These are phyloP conservation scores for Drosophila helvetica DNA, from an alignment of 2,888 invertebrate species.

Conservation along the genomic window DNA sequence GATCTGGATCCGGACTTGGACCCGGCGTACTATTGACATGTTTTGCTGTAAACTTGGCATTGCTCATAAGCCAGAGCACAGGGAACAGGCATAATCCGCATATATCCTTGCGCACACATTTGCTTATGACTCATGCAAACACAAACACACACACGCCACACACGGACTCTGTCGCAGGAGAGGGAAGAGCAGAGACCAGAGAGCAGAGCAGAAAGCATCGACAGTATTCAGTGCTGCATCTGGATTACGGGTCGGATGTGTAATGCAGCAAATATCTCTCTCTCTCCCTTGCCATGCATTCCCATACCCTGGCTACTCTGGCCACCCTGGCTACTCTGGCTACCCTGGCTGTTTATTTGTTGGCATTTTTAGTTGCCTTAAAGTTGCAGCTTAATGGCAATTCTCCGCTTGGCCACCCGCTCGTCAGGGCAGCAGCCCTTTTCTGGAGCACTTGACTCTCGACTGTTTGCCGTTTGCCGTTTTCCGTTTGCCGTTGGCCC, in stretches of 20 bases:
- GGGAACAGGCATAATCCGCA: constrained; percentile 73
- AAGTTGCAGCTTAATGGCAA: constrained; percentile 77
- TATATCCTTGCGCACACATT: constrained; percentile 72
- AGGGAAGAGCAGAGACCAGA: neutral
- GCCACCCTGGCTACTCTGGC: constrained; percentile 16
- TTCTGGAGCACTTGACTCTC: constrained; percentile 50
- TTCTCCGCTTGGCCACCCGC: constrained; percentile 59
- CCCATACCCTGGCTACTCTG: constrained; percentile 9
- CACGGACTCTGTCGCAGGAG: neutral
- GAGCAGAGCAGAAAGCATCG: constrained; percentile 36
- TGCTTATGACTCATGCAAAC: constrained; percentile 65
- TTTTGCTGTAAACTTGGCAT: constrained; percentile 71
- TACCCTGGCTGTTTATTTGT: constrained; percentile 61
- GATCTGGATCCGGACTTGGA: neutral
- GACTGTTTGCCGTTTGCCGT: constrained; percentile 52
- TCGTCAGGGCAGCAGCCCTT: constrained; percentile 24
- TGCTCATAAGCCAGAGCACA: constrained; percentile 67
- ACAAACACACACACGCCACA: constrained; percentile 28
- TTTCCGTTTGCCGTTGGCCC: constrained; percentile 29
- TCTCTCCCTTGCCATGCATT: constrained; percentile 2
- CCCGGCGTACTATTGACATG: constrained; percentile 66
- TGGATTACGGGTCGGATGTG: constrained; percentile 65
- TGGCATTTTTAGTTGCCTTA: constrained; percentile 76
- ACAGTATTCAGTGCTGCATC: constrained; percentile 47
- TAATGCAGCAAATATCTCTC: constrained; percentile 33